Base-by-base conservation (phyloP, 2,797 vertebrate genomes). In the Anguilla megastoma region DNA sequence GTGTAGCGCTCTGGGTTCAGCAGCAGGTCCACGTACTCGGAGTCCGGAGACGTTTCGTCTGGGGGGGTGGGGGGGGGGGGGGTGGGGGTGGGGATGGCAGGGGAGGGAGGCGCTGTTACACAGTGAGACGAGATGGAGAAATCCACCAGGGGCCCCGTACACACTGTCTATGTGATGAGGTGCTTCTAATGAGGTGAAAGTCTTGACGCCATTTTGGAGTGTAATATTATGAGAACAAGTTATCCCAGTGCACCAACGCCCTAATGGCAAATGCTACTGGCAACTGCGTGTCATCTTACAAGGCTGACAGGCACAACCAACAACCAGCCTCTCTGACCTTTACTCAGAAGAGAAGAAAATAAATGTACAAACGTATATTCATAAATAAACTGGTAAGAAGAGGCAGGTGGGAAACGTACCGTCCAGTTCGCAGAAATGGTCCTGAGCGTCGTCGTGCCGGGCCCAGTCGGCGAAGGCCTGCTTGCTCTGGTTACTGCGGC, bases 381-480 rank as follows among this genome's bases (percentile, higher is more conserved):
- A 54, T 18, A 87, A 33, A 27, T n/a, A 69, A 69, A 27, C 18
- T 5, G 2, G 18, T 63, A 63, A 63, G 60, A 18, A 1, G 6
- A 14, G 52, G 52, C 60, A 9, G 56, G 63, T 9, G 18, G 27
- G 21, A 83, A 71, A 88, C 95, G 97, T 95, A 99, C 98, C 98
- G 56, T 99, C 98, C 86, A 98, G 96, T 91, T 98, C 98, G 94
- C 98, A 99, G 95, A 99, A 99, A 90, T 99, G 96, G 91, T 99
- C 98, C 94, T 99, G 98, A 82, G 98, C 98, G 69, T 99, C 98
- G 86, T 99, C 98, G 0, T 99, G 98, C 93, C 98, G 96, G 86
- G 98, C 97, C 98, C 98, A 99, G 94, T 98, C 98, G 90, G 96
- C 98, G 89, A 99, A 99, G 69, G 98, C 98, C 94, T 98, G 95